phyloP scores from a whole-genome alignment of 2,888 invertebrate species.

The Chesias legatella region DNA sequence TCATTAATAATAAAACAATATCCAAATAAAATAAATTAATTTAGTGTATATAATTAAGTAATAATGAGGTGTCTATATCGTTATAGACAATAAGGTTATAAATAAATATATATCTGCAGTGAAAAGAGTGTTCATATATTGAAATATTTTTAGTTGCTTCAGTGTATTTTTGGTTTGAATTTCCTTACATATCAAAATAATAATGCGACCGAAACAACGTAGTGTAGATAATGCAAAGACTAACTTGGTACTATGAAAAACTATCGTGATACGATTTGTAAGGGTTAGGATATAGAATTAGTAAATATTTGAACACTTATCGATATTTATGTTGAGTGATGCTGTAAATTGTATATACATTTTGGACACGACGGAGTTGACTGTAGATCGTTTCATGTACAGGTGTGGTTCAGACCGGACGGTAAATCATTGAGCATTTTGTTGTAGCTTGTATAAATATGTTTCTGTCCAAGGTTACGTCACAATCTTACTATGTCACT shows the following conservation, averaged over 20 bases:
- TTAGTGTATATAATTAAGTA: neutral
- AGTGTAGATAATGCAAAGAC: slow-evolving; percentile 53
- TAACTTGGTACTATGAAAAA: slow-evolving; percentile 46
- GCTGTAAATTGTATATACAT: slow-evolving; percentile 7
- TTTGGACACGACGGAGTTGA: too few species aligned
- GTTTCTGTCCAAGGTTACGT: too few species aligned
- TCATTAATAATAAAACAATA: slow-evolving; percentile 12
- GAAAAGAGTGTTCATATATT: neutral
- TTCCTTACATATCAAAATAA: slow-evolving; percentile 50
- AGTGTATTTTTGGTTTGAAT: neutral
- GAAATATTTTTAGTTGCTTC: too few species aligned
- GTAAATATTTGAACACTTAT: slow-evolving; percentile 22
- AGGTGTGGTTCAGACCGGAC: too few species aligned
- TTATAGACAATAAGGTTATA: too few species aligned
- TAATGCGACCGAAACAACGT: slow-evolving; percentile 49
- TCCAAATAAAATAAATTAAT: slow-evolving; percentile 8
- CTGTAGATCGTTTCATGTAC: too few species aligned
- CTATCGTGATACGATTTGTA: slow-evolving; percentile 58
- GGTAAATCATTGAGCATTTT: too few species aligned
- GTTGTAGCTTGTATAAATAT: too few species aligned
- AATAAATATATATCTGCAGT: neutral
- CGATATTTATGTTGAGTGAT: too few species aligned
- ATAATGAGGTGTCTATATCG: neutral
- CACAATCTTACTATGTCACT: too few species aligned
- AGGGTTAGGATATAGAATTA: slow-evolving; percentile 33